These are phyloP conservation scores for Lophochroa leadbeateri DNA, from an alignment of 2,113 vertebrate genomes.

Conservation along the genomic window DNA sequence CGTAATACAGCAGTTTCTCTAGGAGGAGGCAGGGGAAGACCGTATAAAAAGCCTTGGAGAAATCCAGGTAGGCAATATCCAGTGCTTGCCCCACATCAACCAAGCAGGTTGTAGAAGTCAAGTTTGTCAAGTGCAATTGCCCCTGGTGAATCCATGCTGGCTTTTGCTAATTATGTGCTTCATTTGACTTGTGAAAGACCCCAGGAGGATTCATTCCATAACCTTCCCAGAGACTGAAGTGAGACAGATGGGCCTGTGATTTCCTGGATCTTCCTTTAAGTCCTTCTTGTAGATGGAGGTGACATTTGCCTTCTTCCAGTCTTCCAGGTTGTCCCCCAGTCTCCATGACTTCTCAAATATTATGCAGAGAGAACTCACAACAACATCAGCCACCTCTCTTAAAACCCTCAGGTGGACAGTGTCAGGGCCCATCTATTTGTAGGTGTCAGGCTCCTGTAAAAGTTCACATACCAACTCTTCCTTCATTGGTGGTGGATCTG, in stretches of 20 bases:
- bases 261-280: neutral
- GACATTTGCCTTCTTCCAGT: neutral
- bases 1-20: neutral
- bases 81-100: neutral
- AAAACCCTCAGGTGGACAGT: neutral
- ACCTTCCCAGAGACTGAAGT: neutral
- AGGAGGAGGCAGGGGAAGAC: neutral
- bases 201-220: neutral
- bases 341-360: neutral
- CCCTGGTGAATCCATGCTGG: too few relatives aligned
- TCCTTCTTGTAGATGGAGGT: neutral
- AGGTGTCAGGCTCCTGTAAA: neutral
- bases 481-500: neutral
- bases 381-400: neutral
- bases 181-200: neutral
- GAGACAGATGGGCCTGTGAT: neutral
- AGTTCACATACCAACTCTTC: neutral
- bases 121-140: neutral
- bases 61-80: neutral
- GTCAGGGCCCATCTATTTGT: neutral
- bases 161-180: neutral
- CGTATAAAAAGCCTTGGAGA: neutral
- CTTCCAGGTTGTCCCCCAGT: neutral
- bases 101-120: neutral
- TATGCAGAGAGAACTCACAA: neutral